Base-by-base conservation (phyloP, 2,888 invertebrate species). In the Parthenolecanium corni region DNA sequence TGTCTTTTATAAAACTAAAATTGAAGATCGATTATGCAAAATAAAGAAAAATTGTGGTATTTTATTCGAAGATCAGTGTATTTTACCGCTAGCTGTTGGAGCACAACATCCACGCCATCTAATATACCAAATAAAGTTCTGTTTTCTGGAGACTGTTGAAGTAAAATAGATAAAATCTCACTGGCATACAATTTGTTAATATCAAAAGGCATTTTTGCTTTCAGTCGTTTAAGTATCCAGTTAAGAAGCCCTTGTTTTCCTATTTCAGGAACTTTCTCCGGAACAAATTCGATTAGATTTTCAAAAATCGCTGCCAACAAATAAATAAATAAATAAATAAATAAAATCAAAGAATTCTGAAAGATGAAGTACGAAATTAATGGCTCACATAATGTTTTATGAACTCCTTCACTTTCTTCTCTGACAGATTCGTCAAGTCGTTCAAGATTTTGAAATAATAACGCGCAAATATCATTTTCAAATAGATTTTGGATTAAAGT, bases 341-440 rank as follows among this genome's bases (percentile, higher is more conserved):
- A n/a, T n/a, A 20, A 47, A 47, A 18, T 47, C 12, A 4, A 44
- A 31, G 9, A 31, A 6, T 31, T 31, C 31, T 31, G 9, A 31
- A 31, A 31, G 31, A 31, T 6, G 9, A 31, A 31, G 31, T 31
- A 31, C 9, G 31, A 6, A 31, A 31, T 31, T 31, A 31, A 9
- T 31, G 9, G 9, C 12, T 72, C 73, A 87, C 89, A 81, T 68
- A 94, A 77, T 3, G 93, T 90, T 72, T 97, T 93, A 74, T 95
- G 93, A 1, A 98, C 92, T 5, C 96, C 97, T 73, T 96, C 95
- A 40, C 88, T 80, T 76, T 97, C 97, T 73, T 96, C 95, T 70
- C 91, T 90, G 1, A 92, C 83, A 58, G 79, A 80, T 73, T 98
- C 98, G 74, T 97, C 95, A 2, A 99, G 80, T 49, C 96, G 79